These are phyloP conservation scores for Tympanoctomys barrerae DNA, from an alignment of 2,797 vertebrate genomes.

Conservation along the genomic window DNA sequence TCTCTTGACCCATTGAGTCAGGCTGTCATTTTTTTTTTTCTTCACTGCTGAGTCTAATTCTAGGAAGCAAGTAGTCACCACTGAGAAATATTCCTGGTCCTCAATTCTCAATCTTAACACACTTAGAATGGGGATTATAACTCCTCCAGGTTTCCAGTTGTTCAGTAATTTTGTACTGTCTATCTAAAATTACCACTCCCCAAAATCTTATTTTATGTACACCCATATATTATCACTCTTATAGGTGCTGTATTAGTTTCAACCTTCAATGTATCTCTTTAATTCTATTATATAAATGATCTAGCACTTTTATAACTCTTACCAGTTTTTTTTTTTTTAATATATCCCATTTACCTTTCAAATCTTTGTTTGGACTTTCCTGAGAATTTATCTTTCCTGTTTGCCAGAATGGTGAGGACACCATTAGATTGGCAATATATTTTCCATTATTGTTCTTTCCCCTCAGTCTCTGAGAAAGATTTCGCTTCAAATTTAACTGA, in stretches of 20 bases:
- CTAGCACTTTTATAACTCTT: neutral
- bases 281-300: neutral
- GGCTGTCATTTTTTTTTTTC: neutral
- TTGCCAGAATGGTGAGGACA: neutral
- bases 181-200: neutral
- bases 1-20: neutral
- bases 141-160: neutral
- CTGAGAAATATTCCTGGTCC: too few relatives aligned
- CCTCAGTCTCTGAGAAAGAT: neutral
- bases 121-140: neutral
- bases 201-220: neutral
- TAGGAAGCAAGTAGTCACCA: neutral
- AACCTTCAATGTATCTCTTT: neutral
- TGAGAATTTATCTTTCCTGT: neutral
- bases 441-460: neutral
- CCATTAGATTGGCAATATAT: neutral
- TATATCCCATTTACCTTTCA: neutral
- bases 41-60: neutral
- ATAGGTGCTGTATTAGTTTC: neutral
- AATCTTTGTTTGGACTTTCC: neutral
- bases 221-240: neutral
- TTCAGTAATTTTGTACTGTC: neutral
- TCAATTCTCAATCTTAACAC: neutral
- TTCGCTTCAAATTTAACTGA: neutral
- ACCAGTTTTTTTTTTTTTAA: neutral